These are phyloP conservation scores for Drosophila sordidula DNA, from an alignment of 2,888 invertebrate genomes.

Conservation along the genomic window DNA sequence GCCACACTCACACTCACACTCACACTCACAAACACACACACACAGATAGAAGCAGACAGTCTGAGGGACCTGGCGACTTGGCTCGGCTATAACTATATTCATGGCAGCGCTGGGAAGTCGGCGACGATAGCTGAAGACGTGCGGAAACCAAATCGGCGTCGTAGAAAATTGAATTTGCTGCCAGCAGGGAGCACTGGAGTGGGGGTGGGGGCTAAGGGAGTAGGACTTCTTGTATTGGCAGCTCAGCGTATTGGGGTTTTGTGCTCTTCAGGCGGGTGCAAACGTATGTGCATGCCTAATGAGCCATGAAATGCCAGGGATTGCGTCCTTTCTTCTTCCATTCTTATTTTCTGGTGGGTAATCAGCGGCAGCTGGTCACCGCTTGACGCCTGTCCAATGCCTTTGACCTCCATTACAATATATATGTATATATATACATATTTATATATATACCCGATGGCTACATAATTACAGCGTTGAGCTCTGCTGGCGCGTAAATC, in stretches of 20 bases:
- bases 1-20: constrained; percentile 12
- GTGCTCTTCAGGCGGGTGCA: constrained; percentile 29
- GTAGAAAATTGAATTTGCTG: constrained; percentile 79
- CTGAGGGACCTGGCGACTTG: constrained; percentile 15
- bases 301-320: constrained; percentile 71
- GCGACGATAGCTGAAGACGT: constrained; percentile 68
- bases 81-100: constrained; percentile 72
- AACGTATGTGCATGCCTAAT: constrained; percentile 78
- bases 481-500: constrained; percentile 71
- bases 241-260: constrained; percentile 8
- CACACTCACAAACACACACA: constrained; percentile 1
- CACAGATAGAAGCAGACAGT: constrained; percentile 14
- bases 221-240: constrained; percentile 3
- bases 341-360: constrained; percentile 48
- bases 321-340: constrained; percentile 31
- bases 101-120: constrained; percentile 41
- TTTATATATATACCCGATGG: constrained; percentile 5
- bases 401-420: constrained; percentile 31
- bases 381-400: constrained; percentile 10
- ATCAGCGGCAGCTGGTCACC: constrained; percentile 71
- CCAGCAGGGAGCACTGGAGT: constrained; percentile 13
- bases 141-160: constrained; percentile 78
- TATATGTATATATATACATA: constrained; percentile 4
- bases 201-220: neutral
- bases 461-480: constrained; percentile 63